phyloP scores from a whole-genome alignment of 2,797 vertebrate species.

The Botia kubotai region DNA sequence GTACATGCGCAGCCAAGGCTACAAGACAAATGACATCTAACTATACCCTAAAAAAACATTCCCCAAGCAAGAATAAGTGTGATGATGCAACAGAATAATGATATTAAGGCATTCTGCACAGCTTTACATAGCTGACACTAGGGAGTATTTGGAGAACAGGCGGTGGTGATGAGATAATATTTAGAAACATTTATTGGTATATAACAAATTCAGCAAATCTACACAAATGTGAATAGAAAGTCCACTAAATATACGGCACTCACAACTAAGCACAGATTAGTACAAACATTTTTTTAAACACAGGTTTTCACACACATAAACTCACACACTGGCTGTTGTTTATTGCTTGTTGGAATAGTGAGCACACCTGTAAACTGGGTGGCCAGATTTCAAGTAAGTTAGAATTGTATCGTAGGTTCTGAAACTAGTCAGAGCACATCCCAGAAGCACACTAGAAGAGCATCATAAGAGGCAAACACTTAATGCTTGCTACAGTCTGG shows the following conservation, averaged over 20 bases:
- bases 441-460: too few relatives aligned
- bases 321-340: neutral
- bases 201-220: neutral
- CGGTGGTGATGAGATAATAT: neutral
- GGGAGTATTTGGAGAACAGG: neutral
- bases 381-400: too few relatives aligned
- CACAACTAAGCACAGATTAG: too few relatives aligned
- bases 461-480: too few relatives aligned
- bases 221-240: neutral
- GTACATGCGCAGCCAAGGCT: neutral
- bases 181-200: neutral
- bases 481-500: too few relatives aligned
- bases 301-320: too few relatives aligned
- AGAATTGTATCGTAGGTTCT: too few relatives aligned
- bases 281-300: too few relatives aligned
- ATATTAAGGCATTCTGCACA: neutral
- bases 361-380: too few relatives aligned
- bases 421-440: neutral
- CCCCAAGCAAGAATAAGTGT: conserved; percentile 52
- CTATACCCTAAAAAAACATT: conserved; percentile 30
- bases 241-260: too few relatives aligned
- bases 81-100: conserved; percentile 15
- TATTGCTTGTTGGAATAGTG: neutral
- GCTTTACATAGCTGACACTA: conserved; percentile 6
- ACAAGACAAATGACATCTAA: conserved; percentile 39